Evolutionary conservation across 2,888 invertebrate genomes (phyloP), one percentile per base, ranked within the genome.

Genomic region (Cheilosia pagana): DNA sequence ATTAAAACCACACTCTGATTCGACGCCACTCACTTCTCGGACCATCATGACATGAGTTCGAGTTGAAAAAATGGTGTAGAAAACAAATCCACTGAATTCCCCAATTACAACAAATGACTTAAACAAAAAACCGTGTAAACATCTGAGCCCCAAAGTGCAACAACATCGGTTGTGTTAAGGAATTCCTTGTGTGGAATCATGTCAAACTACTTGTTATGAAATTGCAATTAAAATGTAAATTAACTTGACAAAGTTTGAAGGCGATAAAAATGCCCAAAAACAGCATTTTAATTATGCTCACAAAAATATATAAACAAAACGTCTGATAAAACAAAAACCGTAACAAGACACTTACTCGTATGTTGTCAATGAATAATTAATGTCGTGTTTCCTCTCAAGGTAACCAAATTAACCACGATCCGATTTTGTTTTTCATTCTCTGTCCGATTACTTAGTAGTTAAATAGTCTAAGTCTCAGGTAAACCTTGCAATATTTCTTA

Each of bases 291-390:
- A 68, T 35, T 35, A 35, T 12, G 3, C 3, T 12, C 3, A 43
- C 19, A 31, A 21, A 28, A 23, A 25, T 23, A 35, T 23, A 35
- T 35, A 45, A 63, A 60, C 35, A 55, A 62, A 62, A 57, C 39
- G 48, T 57, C 55, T 14, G 48, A 19, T 63, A 50, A 35, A 35
- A 41, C 62, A 74, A 50, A 45, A 76, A 16, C 39, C 16, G 16
- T 41, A 48, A 53, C 45, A 65, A 50, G 59, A 28, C 2, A 57
- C 19, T 43, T 21, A 57, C 3, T 2, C 3, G 3, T 35, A 12
- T 50, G 28, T 63, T 23, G 59, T 25, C 60, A 60, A 81, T 71
- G 52, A 63, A 81, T 81, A 71, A 81, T 76, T 59, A 53, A 76
- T 60, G 45, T 65, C 57, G 52, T 76, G 60, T 76, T 76, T n/a